Evolutionary conservation across 2,888 invertebrate genomes (phyloP).

Genomic region (Calameuta filiformis): DNA sequence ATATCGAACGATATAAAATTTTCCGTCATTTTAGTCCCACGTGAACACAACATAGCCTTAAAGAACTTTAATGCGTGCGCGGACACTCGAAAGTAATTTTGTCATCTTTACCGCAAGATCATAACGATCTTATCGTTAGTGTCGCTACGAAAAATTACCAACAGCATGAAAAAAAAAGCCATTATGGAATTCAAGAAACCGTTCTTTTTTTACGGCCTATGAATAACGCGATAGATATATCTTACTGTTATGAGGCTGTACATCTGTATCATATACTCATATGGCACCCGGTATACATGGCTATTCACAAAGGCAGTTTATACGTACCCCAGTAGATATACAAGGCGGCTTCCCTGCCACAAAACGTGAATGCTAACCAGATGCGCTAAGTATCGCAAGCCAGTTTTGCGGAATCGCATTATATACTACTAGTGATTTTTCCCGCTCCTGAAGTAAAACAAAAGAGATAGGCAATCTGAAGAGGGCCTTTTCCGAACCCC

Average conservation of each 20-base stretch:
- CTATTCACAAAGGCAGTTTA: conserved; percentile 26
- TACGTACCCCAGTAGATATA: conserved; percentile 12
- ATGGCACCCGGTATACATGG: conserved; percentile 29
- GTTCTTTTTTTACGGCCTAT: background rate
- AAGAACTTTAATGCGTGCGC: background rate
- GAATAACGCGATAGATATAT: background rate
- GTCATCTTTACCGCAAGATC: background rate
- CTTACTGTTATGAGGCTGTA: background rate
- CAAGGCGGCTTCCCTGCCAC: conserved; percentile 20
- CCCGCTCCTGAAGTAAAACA: background rate
- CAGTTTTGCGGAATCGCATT: conserved; percentile 14
- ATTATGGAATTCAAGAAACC: background rate
- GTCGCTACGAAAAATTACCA: background rate
- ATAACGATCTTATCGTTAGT: background rate
- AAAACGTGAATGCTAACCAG: conserved; percentile 35
- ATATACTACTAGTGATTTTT: background rate
- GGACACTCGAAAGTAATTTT: background rate
- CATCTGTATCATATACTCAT: background rate
- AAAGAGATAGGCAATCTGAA: background rate
- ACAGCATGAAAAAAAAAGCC: background rate
- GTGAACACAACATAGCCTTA: background rate
- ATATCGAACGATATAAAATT: background rate
- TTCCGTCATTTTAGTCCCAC: background rate
- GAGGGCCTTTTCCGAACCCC: background rate
- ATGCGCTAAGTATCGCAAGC: conserved; percentile 30